Conservation (phyloP, 2,888 invertebrate species). For the Merodon equestris region DNA sequence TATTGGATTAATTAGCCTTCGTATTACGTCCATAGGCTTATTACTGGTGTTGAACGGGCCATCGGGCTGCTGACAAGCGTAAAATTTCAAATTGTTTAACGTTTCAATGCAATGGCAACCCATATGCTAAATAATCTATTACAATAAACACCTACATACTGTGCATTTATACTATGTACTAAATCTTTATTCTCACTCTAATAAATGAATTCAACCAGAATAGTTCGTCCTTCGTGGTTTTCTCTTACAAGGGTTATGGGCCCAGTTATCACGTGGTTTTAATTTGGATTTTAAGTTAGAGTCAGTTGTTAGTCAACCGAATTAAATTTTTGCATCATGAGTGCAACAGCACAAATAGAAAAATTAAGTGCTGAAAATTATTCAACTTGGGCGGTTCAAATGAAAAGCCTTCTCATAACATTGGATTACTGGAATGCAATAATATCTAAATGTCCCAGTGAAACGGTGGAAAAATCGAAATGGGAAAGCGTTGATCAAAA, state of each 20-base stretch:
- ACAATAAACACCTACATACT: no score
- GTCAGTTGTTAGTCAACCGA: constrained; percentile 8
- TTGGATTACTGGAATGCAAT: constrained; percentile 34
- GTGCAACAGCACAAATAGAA: constrained; percentile 20
- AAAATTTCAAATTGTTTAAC: no score
- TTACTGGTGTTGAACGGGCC: no score
- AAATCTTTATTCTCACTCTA: no score
- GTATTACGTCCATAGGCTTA: no score
- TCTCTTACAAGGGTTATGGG: constrained; percentile 39
- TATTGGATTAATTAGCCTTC: no score
- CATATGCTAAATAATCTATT: no score
- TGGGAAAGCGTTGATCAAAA: constrained; percentile 19
- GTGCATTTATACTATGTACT: no score
- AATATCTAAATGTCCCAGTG: constrained; percentile 2
- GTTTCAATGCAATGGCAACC: no score
- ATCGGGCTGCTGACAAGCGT: no score
- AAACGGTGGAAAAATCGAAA: background rate
- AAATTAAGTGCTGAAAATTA: constrained; percentile 43
- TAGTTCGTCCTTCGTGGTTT: no score
- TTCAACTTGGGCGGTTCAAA: constrained; percentile 40
- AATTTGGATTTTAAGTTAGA: constrained; percentile 25
- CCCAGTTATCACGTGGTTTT: constrained; percentile 14
- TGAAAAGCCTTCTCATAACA: constrained; percentile 45
- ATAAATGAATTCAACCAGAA: no score
- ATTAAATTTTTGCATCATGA: constrained; percentile 19